A percentile compares a stretch with the other conserved stretches of the same genome.
Conservation (phyloP, 1,140 invertebrate genomes). For the Laodelphax striatellus region DNA sequence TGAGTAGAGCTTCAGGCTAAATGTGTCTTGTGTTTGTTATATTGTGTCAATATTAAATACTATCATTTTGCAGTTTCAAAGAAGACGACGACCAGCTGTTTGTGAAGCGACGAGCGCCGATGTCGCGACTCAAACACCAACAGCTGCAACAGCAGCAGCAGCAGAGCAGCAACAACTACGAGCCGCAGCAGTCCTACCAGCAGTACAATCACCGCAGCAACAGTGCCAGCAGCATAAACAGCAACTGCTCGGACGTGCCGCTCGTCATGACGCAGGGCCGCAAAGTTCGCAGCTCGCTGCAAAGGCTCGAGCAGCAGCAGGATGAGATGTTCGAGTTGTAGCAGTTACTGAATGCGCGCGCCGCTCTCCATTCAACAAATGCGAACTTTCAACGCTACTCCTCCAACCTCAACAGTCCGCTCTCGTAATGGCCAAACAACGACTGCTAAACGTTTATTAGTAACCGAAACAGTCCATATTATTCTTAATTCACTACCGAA, state of each 20-base stretch:
- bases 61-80: slow-evolving; percentile 23
- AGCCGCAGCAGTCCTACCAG: slow-evolving; percentile 23
- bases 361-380: no score
- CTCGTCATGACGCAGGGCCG: slow-evolving; percentile 65
- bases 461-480: no score
- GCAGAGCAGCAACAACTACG: slow-evolving; percentile 18
- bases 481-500: no score
- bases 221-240: slow-evolving; percentile 4
- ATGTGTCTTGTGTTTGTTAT: no score
- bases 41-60: no score
- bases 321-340: slow-evolving; percentile 86
- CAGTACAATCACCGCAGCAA: background rate
- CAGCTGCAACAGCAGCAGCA: slow-evolving; percentile 8
- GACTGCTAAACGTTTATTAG: no score
- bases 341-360: slow-evolving; percentile 23
- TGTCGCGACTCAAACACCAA: slow-evolving; percentile 30
- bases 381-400: no score
- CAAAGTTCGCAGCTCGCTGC: slow-evolving; percentile 61
- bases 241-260: slow-evolving; percentile 29
- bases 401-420: no score
- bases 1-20: no score
- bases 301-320: slow-evolving; percentile 67
- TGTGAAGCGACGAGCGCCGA: slow-evolving; percentile 27
- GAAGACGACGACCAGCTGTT: slow-evolving; percentile 24
- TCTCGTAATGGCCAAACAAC: no score